Evolutionary conservation across 2,888 invertebrate species (phyloP).

Genomic region (Leptinotarsa tumamoca): DNA sequence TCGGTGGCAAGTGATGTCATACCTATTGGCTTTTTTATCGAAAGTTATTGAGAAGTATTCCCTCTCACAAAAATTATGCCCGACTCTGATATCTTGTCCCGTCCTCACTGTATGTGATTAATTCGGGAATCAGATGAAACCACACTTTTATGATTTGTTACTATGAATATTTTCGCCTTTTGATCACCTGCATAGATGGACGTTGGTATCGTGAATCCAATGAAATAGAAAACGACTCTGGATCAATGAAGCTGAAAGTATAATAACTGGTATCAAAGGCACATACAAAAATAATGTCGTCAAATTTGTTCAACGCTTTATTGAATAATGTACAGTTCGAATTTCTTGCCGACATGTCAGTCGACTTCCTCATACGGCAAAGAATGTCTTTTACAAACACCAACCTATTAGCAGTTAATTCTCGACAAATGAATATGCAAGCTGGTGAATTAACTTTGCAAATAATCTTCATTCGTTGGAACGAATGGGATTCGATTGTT

Average conservation of each 20-base stretch:
- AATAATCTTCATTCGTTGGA: conserved; percentile 24
- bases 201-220: no score
- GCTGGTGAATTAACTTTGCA: conserved; percentile 9
- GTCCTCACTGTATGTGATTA: no score
- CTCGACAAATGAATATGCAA: conserved; percentile 6
- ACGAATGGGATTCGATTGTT: conserved; percentile 33
- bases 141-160: no score
- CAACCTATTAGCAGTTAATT: conserved; percentile 2
- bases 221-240: neutral
- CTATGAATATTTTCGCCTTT: no score
- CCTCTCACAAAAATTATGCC: no score
- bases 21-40: no score
- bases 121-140: no score
- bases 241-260: neutral
- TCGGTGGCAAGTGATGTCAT: no score
- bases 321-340: neutral
- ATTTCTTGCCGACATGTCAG: neutral
- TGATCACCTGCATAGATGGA: no score
- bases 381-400: conserved; percentile 2
- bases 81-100: no score
- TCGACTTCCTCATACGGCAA: neutral
- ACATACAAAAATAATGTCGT: neutral
- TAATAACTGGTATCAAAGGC: neutral
- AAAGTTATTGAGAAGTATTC: no score
- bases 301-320: neutral